Evolutionary conservation across 2,797 vertebrate genomes (phyloP), one percentile per base, ranked within the genome.

Genomic region (Telmatherina bonti): DNA sequence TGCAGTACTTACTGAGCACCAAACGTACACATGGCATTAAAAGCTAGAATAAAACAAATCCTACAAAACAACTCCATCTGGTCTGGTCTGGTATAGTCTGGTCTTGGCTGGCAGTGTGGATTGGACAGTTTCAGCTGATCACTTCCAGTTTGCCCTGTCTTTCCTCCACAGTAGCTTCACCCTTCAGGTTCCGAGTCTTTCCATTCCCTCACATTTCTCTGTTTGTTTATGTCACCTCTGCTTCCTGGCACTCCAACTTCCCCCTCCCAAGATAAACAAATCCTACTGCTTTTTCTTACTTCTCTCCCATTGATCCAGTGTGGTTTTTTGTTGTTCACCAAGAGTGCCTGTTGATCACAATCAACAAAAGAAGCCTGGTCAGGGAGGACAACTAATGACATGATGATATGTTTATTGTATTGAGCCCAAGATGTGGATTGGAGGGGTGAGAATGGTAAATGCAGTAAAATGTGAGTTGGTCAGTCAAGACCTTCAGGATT

Each of bases 201-300:
- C 65, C n/a, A 29, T 53, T 68, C 66, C 74, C 31, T 58, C 62
- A 49, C 76, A 54, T 78, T 62, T 56, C 64, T 71, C 55, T 74
- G 86, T 76, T 85, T 85, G 81, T 84, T 85, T 85, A 77, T 71
- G 79, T 85, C 90, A 88, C 89, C 88, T 90, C 72, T 74, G 82
- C 83, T 91, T 93, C 91, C 90, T 93, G 84, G 82, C 72, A 26
- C 65, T 72, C 45, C 66, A 53, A 30, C 58, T 47, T 35, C 29
- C 73, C 62, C 74, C 41, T 66, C 55, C 55, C 35, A 70, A 84
- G 80, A 86, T 76, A 92, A 93, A 93, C 92, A 92, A 82, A 76
- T 35, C 70, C 76, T 81, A 75, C 81, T 74, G 75, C 77, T 78
- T 72, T 55, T 38, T 43, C 12, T 31, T 31, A 52, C 59, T 74